Base-by-base conservation (phyloP, 2,888 invertebrate genomes). In the Andrena fulva region DNA sequence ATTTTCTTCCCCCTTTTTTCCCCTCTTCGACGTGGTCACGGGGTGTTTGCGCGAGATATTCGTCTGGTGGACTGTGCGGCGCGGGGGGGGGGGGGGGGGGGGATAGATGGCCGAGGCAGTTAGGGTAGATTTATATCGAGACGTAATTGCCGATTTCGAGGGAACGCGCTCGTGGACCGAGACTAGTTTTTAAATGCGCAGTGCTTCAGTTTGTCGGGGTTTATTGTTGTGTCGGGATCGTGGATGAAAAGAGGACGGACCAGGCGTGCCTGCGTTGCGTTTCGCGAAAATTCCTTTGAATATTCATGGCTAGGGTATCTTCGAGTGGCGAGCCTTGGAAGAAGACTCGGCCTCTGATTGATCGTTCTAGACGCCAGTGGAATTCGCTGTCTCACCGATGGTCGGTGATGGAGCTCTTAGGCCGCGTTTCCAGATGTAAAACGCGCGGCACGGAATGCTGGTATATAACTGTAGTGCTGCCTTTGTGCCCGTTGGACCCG, bases 1-100 rank as follows among this genome's bases (percentile, higher is more conserved):
- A 85, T 85, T 86, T 71, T 76, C 54, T 33, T 16, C 35, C 35
- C 24, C 24, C 4, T 27, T 86, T 71, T 76, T 62, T 35, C 35
- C 35, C 35, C 16, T 42, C 42, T 42, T 42, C 59, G 70, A n/a
- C 50, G 42, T 64, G 77, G 72, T 56, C 76, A 71, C 67, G 69
- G 78, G 12, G 63, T 70, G 64, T 85, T 85, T 77, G 77, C 64
- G 60, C 71, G 52, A 50, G 67, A 29, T 60, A 62, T 33, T 77
- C 82, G 69, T 33, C 48, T 10, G 48, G 63, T 68, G 24, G 8
- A 33, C 52, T 5, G 16, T 7, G 35, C 50, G 42, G 67, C 42
- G 12, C 4, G 42, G 12, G 42, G 5, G 42, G 42, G 16, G 42
- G 67, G 12, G 12, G 1, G 42, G 12, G 42, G 5, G 42, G 42